Conservation (phyloP, 2,888 invertebrate genomes). For the Dendrolimus houi region DNA sequence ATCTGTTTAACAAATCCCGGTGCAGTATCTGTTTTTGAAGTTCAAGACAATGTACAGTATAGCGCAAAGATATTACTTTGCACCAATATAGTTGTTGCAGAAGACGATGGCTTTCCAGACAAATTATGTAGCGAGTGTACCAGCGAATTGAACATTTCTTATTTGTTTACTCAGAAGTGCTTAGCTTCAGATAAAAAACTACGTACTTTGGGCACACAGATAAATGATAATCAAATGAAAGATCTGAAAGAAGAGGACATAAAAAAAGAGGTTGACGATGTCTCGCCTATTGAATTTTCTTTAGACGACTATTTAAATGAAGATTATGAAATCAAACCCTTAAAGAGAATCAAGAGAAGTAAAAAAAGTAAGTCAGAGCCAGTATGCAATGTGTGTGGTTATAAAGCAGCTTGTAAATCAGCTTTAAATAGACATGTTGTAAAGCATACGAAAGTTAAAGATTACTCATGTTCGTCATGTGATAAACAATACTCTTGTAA, state of each 20-base stretch:
- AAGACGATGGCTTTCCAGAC: constrained; percentile 52
- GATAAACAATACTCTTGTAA: constrained; percentile 1
- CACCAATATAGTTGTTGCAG: constrained; percentile 38
- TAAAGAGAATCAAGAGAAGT: constrained; percentile 1
- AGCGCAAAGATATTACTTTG: constrained; percentile 49
- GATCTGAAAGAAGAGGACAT: constrained; percentile 26
- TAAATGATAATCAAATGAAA: constrained; percentile 8
- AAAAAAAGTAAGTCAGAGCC: constrained; percentile 10
- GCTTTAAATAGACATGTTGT: constrained; percentile 13
- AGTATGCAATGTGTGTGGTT: constrained; percentile 12
- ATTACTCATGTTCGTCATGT: constrained; percentile 13
- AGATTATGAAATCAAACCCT: neutral
- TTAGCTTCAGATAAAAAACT: constrained; percentile 49
- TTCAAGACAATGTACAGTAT: constrained; percentile 39
- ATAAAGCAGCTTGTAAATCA: constrained; percentile 9
- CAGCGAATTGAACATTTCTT: constrained; percentile 37
- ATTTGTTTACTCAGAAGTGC: constrained; percentile 50
- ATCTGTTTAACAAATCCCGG: constrained; percentile 51
- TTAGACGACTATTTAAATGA: constrained; percentile 2
- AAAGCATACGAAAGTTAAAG: constrained; percentile 15
- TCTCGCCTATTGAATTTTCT: constrained; percentile 3
- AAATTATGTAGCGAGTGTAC: constrained; percentile 48
- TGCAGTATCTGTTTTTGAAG: constrained; percentile 43
- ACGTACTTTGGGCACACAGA: constrained; percentile 26
- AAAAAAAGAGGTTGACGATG: constrained; percentile 8